Evolutionary conservation across 2,888 invertebrate species (phyloP), one percentile per base, ranked within the genome.

Genomic region (Mimachlamys varia): DNA sequence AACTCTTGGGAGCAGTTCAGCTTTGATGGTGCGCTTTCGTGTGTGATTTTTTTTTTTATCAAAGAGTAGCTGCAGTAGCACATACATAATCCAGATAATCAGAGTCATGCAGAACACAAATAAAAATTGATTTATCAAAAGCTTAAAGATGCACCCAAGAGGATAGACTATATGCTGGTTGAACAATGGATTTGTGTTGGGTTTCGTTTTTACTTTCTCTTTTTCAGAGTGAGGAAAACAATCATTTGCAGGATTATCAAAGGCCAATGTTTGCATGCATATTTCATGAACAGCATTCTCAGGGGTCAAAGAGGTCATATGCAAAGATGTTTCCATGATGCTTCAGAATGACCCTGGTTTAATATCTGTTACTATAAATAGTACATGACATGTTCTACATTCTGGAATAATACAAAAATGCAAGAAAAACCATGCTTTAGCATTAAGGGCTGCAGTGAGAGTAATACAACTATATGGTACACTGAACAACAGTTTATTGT

Each of bases 401-500:
- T 76, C 76, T 76, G 76, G 76, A 76, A 76, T 76, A 76, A 76
- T 76, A 89, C 76, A 89, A 55, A 88, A 89, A 90, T 90, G 90
- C 88, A 58, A 90, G 89, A 90, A 90, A 53, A 91, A 37, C 88
- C 92, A 92, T 92, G 92, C 92, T 90, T 91, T 92, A 92, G 92
- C 92, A 92, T 90, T 90, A 90, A 89, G 90, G 92, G 90, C 89
- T 89, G 92, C 92, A 87, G 92, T 92, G 92, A 92, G 91, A 92
- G 90, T 87, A 90, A 76, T 76, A 76, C 76, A 58, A 91, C 89
- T 89, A 88, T 76, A 76, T 76, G 89, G 87, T 91, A 90, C 90
- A 91, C 91, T 92, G 91, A 91, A 93, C 92, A 93, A 94, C 93
- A 93, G 91, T 94, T 94, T 94, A 94, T 94, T 94, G 92, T 92